These are phyloP conservation scores for Cebus imitator DNA, from an alignment of 2,113 vertebrate species.

Conservation along the genomic window DNA sequence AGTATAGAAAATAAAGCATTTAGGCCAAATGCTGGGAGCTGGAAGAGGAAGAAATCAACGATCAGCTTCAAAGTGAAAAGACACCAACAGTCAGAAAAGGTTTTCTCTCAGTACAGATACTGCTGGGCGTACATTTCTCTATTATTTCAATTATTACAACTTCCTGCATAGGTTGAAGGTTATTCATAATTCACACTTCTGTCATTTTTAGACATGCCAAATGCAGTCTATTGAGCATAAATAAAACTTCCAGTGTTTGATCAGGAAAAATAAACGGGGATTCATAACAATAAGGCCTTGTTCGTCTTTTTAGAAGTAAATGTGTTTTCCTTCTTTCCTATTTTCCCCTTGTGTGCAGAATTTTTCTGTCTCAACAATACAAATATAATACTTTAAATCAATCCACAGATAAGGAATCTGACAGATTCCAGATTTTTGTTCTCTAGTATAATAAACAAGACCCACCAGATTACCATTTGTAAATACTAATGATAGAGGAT, in stretches of 20 bases:
- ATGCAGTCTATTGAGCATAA: constrained; percentile 87
- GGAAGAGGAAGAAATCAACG: constrained; percentile 59
- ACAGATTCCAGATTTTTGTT: constrained; percentile 11
- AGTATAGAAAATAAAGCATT: constrained; percentile 48
- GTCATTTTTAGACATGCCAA: constrained; percentile 88
- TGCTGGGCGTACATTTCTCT: constrained; percentile 80
- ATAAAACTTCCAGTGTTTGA: constrained; percentile 87
- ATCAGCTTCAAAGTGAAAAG: constrained; percentile 73
- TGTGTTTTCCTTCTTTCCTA: constrained; percentile 66
- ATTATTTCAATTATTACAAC: constrained; percentile 90
- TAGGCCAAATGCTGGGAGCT: constrained; percentile 20
- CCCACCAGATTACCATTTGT: not conserved
- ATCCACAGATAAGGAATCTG: constrained; percentile 33
- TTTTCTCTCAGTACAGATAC: constrained; percentile 72
- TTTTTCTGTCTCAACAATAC: constrained; percentile 73
- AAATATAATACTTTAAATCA: constrained; percentile 69
- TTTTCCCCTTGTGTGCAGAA: constrained; percentile 57
- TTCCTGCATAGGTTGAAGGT: constrained; percentile 88
- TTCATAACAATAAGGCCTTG: constrained; percentile 85
- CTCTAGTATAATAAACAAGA: constrained; percentile 46
- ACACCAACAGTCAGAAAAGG: constrained; percentile 40
- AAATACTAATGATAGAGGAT: constrained; percentile 40
- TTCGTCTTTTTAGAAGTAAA: constrained; percentile 83
- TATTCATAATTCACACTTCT: constrained; percentile 89
- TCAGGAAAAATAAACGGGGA: constrained; percentile 85